Evolutionary conservation across 2,888 invertebrate species (phyloP).

Genomic region (Oxystoma pomonae): DNA sequence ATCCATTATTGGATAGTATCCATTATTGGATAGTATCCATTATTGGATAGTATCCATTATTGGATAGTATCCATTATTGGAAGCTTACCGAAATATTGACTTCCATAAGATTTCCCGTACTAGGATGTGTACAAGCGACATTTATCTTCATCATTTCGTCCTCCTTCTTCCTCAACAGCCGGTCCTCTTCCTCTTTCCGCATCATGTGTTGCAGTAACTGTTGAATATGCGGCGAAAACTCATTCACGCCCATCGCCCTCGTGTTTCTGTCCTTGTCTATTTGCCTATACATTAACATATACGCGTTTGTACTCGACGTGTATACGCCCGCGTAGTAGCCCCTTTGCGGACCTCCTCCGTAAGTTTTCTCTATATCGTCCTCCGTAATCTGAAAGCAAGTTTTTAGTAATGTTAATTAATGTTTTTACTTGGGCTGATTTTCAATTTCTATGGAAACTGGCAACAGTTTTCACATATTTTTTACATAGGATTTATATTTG

Average conservation of each 20-base stretch:
- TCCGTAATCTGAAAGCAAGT: slow-evolving; percentile 63
- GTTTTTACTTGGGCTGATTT: too few relatives aligned
- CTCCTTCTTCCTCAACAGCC: slow-evolving; percentile 56
- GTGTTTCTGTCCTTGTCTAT: slow-evolving; percentile 60
- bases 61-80: not conserved
- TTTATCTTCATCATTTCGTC: slow-evolving; percentile 60
- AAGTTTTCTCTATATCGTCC: slow-evolving; percentile 78
- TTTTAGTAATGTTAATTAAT: too few relatives aligned
- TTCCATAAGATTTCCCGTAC: slow-evolving; percentile 51
- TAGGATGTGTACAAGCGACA: slow-evolving; percentile 61
- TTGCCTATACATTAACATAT: slow-evolving; percentile 88
- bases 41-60: too few relatives aligned
- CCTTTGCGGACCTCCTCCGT: slow-evolving; percentile 66
- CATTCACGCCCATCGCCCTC: slow-evolving; percentile 59
- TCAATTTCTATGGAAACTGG: too few relatives aligned
- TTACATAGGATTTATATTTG: too few relatives aligned
- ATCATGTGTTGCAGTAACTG: slow-evolving; percentile 60
- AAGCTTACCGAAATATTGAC: slow-evolving; percentile 53
- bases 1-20: too few relatives aligned
- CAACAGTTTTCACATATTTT: too few relatives aligned
- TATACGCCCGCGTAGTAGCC: slow-evolving; percentile 70
- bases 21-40: too few relatives aligned
- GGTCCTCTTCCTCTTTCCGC: slow-evolving; percentile 62
- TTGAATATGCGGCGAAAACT: slow-evolving; percentile 72
- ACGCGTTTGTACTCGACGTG: slow-evolving; percentile 81